These are phyloP conservation scores for Drosophila birchii DNA, from an alignment of 2,888 invertebrate species.

Conservation along the genomic window DNA sequence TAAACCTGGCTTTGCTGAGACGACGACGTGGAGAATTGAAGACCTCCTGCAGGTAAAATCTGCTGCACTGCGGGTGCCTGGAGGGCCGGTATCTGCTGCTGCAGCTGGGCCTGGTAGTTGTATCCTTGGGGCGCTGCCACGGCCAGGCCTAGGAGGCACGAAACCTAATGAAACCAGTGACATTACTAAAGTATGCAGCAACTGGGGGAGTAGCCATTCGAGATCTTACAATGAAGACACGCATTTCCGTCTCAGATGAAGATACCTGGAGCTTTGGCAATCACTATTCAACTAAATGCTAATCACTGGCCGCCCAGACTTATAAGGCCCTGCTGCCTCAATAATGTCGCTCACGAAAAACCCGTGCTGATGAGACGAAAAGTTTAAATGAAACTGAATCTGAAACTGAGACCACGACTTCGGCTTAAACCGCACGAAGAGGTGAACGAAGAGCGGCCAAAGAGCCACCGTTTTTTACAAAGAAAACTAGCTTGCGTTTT, in stretches of 20 bases:
- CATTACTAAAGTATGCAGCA: slow-evolving; percentile 12
- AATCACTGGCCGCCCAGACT: slow-evolving; percentile 77
- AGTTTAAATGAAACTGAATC: slow-evolving; percentile 57
- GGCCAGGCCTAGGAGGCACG: slow-evolving; percentile 69
- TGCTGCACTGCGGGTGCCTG: slow-evolving; percentile 69
- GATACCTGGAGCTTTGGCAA: slow-evolving; percentile 75
- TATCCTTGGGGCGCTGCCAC: slow-evolving; percentile 82
- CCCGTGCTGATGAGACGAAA: slow-evolving; percentile 38
- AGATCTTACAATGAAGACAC: slow-evolving; percentile 79
- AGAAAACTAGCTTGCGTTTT: slow-evolving; percentile 38
- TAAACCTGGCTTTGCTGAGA: slow-evolving; percentile 35
- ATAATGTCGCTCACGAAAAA: slow-evolving; percentile 53
- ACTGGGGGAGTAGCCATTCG: not conserved
- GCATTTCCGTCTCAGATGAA: slow-evolving; percentile 67
- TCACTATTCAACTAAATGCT: slow-evolving; percentile 83
- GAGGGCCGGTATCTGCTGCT: slow-evolving; percentile 28
- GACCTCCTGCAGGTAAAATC: slow-evolving; percentile 40
- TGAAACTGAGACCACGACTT: slow-evolving; percentile 50
- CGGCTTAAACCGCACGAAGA: slow-evolving; percentile 43
- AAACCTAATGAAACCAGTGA: slow-evolving; percentile 59
- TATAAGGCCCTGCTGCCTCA: slow-evolving; percentile 69
- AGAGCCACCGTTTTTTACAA: slow-evolving; percentile 15
- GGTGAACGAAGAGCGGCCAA: slow-evolving; percentile 19
- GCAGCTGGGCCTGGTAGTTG: slow-evolving; percentile 69
- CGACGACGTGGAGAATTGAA: slow-evolving; percentile 14